Evolutionary conservation across 2,797 vertebrate species (phyloP).

Genomic region (Peromyscus aztecus): DNA sequence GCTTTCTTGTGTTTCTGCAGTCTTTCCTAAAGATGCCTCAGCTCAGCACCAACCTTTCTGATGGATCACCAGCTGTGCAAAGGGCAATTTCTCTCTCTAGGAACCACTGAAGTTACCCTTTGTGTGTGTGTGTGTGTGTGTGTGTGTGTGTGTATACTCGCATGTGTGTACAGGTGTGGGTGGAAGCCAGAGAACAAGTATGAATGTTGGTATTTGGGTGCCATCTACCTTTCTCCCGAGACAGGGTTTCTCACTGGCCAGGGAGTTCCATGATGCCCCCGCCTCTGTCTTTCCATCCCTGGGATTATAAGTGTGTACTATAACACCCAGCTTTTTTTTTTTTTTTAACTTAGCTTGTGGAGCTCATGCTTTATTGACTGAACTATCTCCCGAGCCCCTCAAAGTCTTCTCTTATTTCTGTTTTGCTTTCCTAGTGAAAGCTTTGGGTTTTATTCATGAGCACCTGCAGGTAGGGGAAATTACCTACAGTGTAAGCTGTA

Average conservation of each 20-base stretch:
- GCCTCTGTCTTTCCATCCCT: background rate
- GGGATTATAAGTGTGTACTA: background rate
- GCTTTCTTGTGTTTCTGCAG: background rate
- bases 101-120: background rate
- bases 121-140: background rate
- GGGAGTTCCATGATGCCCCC: background rate
- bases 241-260: background rate
- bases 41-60: background rate
- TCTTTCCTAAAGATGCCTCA: background rate
- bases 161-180: too few species aligned
- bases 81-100: background rate
- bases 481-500: background rate
- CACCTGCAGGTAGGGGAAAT: constrained; percentile 29
- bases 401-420: constrained; percentile 65
- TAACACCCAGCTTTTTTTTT: background rate
- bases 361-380: background rate
- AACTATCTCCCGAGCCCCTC: background rate
- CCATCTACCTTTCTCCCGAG: background rate
- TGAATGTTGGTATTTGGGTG: background rate
- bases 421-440: constrained; percentile 39
- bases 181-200: background rate
- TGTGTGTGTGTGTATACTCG: background rate
- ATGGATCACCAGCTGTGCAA: background rate
- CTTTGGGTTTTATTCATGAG: constrained; percentile 36
- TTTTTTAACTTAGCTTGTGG: background rate